Evolutionary conservation across 2,797 vertebrate species (phyloP), one percentile per base, ranked within the genome.

Genomic region (Chaunax sp.): DNA sequence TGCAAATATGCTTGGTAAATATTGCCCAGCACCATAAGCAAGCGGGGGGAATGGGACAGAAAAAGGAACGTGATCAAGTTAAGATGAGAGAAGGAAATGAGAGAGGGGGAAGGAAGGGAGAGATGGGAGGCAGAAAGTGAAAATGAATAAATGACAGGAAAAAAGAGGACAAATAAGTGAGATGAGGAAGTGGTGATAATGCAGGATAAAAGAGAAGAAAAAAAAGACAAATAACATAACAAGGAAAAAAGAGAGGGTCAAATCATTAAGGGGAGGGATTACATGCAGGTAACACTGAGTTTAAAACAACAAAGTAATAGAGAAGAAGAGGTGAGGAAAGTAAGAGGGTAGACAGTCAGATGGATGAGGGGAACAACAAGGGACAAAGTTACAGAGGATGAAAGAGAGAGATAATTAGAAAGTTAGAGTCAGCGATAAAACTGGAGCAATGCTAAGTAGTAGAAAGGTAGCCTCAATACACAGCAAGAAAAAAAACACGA

Each of bases 1-100:
- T 73, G 84, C 83, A 85, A 90, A 84, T 86, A 87, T 84, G 85
- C 71, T 80, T 61, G 41, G 51, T 72, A 77, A 85, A 83, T 71
- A 82, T 20, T 80, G 80, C 69, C 81, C 85, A 88, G 75, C 82
- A 79, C 49, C 20, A 56, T 28, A 57, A 84, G 72, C 49, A 75
- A 54, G 69, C 6, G 8, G 63, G 8, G 63, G 64, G 54, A 77
- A 45, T 55, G 40, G 43, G 53, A 66, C 65, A 65, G 51, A 65
- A 79, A 84, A 70, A 57, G 33, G 46, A 69, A 72, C 62, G 49
- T 20, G 69, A 77, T 63, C 14, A 18, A 74, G 52, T 44, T 51
- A 75, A 76, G 60, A 80, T 33, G 11, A 70, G 51, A 40, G 47
- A 54, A 45, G 7, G 55, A 74, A 69, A 72, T 52, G 8, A 56